Evolutionary conservation across 1,140 invertebrate species (phyloP).

Genomic region (Meloidogyne exigua): DNA sequence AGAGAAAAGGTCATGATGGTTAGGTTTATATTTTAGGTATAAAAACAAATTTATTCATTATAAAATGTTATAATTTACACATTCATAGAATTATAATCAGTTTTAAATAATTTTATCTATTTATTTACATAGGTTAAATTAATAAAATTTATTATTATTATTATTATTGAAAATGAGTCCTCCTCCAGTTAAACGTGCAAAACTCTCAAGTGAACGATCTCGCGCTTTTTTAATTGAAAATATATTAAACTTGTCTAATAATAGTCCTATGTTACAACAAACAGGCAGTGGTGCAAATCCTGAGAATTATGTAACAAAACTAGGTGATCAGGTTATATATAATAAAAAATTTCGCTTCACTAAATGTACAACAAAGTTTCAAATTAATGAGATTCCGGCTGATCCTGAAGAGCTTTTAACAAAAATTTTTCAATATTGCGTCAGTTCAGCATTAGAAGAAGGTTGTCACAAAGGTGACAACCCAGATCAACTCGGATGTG

Average conservation of each 20-base stretch:
- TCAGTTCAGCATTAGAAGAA: not conserved
- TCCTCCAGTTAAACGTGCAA: not conserved
- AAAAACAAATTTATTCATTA: too few relatives aligned
- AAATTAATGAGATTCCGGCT: not conserved
- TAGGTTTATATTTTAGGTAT: too few relatives aligned
- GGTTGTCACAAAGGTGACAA: not conserved
- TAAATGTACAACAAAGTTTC: not conserved
- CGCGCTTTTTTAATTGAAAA: not conserved
- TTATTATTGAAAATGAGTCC: not conserved
- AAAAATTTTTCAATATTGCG: not conserved
- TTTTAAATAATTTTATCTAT: not conserved
- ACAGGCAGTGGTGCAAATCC: not conserved
- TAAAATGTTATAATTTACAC: too few relatives aligned
- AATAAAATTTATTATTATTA: not conserved
- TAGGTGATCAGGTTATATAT: not conserved
- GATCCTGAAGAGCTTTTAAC: not conserved
- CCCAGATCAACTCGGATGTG: not conserved
- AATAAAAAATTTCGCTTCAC: not conserved
- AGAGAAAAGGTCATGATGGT: too few relatives aligned
- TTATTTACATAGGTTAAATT: not conserved
- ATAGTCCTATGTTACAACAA: not conserved
- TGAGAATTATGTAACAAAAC: not conserved
- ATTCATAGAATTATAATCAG: constrained; percentile 7
- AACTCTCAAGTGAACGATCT: not conserved
- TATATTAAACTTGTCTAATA: not conserved